Conservation (phyloP, 2,888 invertebrate species). For the Mythimna pallens region DNA sequence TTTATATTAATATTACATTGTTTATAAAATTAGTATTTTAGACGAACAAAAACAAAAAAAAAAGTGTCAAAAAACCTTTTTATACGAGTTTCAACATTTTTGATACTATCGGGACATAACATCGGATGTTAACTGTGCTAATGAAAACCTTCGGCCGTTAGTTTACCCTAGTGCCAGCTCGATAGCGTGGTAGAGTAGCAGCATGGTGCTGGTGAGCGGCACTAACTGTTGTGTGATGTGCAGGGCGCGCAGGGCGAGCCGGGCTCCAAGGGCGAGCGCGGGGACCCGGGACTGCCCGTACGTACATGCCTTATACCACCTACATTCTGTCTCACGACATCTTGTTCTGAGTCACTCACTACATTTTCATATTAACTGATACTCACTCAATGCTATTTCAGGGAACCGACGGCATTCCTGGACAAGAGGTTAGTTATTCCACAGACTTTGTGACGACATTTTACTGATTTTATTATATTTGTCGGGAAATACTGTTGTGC, state of each 20-base stretch:
- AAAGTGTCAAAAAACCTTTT: no score
- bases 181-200: no score
- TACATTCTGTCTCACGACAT: background rate
- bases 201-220: background rate
- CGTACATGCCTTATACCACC: constrained; percentile 79
- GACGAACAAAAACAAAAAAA: no score
- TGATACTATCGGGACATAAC: no score
- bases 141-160: background rate
- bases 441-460: background rate
- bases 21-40: no score
- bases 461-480: background rate
- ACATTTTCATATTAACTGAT: constrained; percentile 36
- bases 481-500: background rate
- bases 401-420: constrained; percentile 98
- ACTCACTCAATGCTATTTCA: constrained; percentile 85
- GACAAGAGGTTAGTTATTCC: constrained; percentile 93
- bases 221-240: constrained; percentile 83
- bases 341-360: background rate
- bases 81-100: no score
- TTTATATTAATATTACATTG: no score
- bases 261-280: constrained; percentile 97
- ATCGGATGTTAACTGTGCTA: background rate
- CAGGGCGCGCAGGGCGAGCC: constrained; percentile 98
- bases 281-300: constrained; percentile 98
- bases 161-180: background rate